Evolutionary conservation across 2,888 invertebrate genomes (phyloP), one percentile per base, ranked within the genome.

Genomic region (Leptinotarsa tumamoca): DNA sequence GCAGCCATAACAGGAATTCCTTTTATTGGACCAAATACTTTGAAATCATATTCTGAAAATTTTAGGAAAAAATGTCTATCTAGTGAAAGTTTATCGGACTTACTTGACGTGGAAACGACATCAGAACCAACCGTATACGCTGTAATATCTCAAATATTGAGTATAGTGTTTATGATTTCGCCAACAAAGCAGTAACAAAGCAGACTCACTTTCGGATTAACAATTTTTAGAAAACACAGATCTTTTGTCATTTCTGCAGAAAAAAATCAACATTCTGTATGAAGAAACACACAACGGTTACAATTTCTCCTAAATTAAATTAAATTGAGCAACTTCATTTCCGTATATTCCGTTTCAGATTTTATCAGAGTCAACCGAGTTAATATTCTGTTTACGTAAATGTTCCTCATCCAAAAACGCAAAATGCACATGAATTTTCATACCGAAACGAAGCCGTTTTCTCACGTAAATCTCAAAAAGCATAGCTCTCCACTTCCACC

Each of bases 401-500:
- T 15, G 21, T 23, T 58, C 15, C 58, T 58, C 23, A 4, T 58
- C 14, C 14, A 23, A 23, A 58, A 58, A 58, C 15, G 14, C 23
- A 58, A 58, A 27, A 23, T 27, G 58, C 21, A 58, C 58, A 58
- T 58, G 58, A 10, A 58, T 58, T 58, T 58, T 58, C 58, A 27
- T 58, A 23, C 58, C 23, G 58, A 21, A 58, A 58, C 58, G 23
- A 14, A 27, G 58, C 23, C 58, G 15, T 69, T 69, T 69, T 66
- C 69, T 23, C 49, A 23, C 73, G 67, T 74, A 71, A 71, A 74
- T 74, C 61, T 71, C 18, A 58, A 71, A 74, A 74, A 74, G 49
- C 74, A 67, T 18, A 71, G 67, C 68, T 71, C 68, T 74, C 68
- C 56, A 74, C 74, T 71, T 52, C 63, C 71, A 74, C 68, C 68